These are phyloP conservation scores for Hylaeus anthracinus DNA, from an alignment of 1,140 invertebrate species.

Conservation along the genomic window DNA sequence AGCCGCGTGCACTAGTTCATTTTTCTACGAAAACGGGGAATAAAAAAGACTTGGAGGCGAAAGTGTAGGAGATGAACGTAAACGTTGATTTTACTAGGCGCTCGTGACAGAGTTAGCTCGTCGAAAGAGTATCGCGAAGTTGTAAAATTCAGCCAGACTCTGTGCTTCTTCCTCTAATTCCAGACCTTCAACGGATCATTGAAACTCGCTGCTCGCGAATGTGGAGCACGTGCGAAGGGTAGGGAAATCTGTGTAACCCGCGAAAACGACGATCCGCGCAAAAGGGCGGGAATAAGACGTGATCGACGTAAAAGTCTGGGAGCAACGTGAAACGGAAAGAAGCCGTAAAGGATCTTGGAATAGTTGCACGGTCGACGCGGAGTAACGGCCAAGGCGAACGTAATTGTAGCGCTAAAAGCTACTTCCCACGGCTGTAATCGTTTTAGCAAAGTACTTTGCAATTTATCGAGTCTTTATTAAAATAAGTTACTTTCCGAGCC, in stretches of 20 bases:
- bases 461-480: slow-evolving; percentile 65
- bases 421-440: slow-evolving; percentile 57
- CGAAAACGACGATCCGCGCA: background rate
- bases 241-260: slow-evolving; percentile 26
- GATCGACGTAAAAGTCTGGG: slow-evolving; percentile 22
- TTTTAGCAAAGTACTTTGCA: slow-evolving; percentile 66
- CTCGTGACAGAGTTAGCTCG: too few relatives aligned
- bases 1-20: too few relatives aligned
- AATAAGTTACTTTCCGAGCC: slow-evolving; percentile 46
- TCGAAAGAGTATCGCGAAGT: too few relatives aligned
- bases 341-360: slow-evolving; percentile 12
- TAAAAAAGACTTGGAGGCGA: too few relatives aligned
- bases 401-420: slow-evolving; percentile 63
- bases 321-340: slow-evolving; percentile 20
- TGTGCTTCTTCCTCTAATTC: background rate
- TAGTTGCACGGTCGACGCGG: background rate
- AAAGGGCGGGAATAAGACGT: slow-evolving; percentile 17
- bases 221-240: slow-evolving; percentile 9
- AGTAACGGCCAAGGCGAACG: slow-evolving; percentile 11
- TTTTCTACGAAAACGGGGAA: too few relatives aligned
- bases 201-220: background rate
- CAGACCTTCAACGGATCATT: background rate
- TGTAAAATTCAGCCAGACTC: background rate
- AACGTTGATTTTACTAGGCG: background rate
- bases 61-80: too few relatives aligned